Evolutionary conservation across 37 sponge, comb jelly and placozoan species (phyloP).

Genomic region (Chondrosia reniformis): DNA sequence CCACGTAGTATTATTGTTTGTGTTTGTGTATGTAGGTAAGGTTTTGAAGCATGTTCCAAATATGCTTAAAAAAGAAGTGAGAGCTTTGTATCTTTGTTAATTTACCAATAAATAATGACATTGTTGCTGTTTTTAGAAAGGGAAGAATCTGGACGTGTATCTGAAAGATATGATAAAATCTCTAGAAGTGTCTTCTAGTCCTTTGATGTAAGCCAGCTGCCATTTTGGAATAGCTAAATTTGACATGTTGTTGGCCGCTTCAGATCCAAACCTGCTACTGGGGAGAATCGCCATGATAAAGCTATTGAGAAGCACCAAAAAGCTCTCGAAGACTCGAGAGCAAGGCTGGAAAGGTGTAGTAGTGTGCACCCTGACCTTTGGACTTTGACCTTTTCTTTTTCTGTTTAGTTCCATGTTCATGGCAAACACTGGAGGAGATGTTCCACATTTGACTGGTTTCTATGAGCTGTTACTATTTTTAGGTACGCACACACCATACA

Average conservation of each 20-base stretch:
- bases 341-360: not conserved
- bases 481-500: not conserved
- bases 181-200: too few relatives aligned
- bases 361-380: not conserved
- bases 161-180: constrained; percentile 28
- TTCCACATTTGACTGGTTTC: not conserved
- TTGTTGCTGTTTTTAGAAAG: not conserved
- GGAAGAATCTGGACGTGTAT: constrained; percentile 28
- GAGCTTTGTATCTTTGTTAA: not conserved
- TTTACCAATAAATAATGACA: too few relatives aligned
- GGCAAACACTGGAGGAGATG: not conserved
- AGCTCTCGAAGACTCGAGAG: too few relatives aligned
- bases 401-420: not conserved
- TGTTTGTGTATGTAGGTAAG: constrained; percentile 30
- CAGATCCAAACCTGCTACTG: too few relatives aligned
- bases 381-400: not conserved
- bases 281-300: too few relatives aligned
- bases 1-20: not conserved
- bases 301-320: too few relatives aligned
- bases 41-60: constrained; percentile 41
- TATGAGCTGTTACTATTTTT: constrained; percentile 1
- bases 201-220: too few relatives aligned
- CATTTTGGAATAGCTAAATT: too few relatives aligned
- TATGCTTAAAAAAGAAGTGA: constrained; percentile 47
- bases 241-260: too few relatives aligned